Evolutionary conservation across 2,797 vertebrate species (phyloP).

Genomic region (Lerista edwardsae): DNA sequence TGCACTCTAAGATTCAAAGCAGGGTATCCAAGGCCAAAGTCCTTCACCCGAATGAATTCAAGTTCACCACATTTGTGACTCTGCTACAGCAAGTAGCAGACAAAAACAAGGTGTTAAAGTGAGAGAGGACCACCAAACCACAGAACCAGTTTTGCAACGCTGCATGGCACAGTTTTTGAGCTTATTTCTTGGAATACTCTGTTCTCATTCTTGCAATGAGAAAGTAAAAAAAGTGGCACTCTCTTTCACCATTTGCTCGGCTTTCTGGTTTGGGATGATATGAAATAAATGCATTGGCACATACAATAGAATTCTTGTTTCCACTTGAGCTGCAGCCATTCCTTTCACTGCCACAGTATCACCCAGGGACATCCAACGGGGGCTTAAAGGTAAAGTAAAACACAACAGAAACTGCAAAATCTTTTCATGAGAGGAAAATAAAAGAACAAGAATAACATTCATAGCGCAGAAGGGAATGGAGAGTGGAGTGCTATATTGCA

Average conservation of each 20-base stretch:
- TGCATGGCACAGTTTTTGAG: neutral
- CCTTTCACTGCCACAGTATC: conserved; percentile 39
- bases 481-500: neutral
- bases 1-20: no score
- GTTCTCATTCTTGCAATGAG: conserved; percentile 43
- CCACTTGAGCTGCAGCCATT: conserved; percentile 43
- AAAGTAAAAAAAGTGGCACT: conserved; percentile 8
- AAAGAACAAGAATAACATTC: conserved; percentile 16
- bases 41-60: no score
- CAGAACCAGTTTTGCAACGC: neutral
- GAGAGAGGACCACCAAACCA: neutral
- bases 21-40: no score
- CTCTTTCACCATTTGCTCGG: conserved; percentile 50
- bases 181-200: neutral
- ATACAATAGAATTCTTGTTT: conserved; percentile 42
- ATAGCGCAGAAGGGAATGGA: neutral
- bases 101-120: neutral
- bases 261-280: conserved; percentile 34
- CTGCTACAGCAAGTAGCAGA: no score
- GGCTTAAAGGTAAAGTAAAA: neutral
- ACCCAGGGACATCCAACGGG: conserved; percentile 28
- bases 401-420: neutral
- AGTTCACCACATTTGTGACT: no score
- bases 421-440: neutral
- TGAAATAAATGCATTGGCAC: conserved; percentile 48